A percentile compares a stretch with the other conserved stretches of the same genome.
These are phyloP conservation scores for Microchrysa polita DNA, from an alignment of 2,888 invertebrate genomes.

Conservation along the genomic window DNA sequence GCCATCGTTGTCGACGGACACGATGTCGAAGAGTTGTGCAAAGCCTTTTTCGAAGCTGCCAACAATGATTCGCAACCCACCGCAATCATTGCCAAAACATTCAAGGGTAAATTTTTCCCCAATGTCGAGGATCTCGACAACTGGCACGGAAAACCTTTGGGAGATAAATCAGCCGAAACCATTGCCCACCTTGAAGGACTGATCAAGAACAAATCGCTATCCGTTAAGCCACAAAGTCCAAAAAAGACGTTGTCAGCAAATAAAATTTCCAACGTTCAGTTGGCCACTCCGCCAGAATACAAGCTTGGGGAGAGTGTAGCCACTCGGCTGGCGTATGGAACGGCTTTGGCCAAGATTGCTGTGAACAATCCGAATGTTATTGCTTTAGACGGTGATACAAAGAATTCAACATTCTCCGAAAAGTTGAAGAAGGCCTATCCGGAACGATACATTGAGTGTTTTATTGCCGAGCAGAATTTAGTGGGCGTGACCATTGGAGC, in stretches of 20 bases:
- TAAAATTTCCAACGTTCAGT: slow-evolving; percentile 75
- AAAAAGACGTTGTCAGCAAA: slow-evolving; percentile 76
- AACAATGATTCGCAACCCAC: slow-evolving; percentile 84
- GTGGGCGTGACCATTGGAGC: slow-evolving; percentile 96
- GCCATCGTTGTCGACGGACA: slow-evolving; percentile 96
- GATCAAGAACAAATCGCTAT: slow-evolving; percentile 74
- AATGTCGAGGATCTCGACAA: slow-evolving; percentile 92
- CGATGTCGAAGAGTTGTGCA: slow-evolving; percentile 88
- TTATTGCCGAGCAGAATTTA: slow-evolving; percentile 98
- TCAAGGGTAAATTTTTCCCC: slow-evolving; percentile 90
- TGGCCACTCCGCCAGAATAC: slow-evolving; percentile 86
- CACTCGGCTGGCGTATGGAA: slow-evolving; percentile 94
- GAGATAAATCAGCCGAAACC: slow-evolving; percentile 78
- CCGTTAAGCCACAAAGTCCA: slow-evolving; percentile 73
- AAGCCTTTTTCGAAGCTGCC: slow-evolving; percentile 85
- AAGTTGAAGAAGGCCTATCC: slow-evolving; percentile 81
- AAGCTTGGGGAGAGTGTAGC: slow-evolving; percentile 81
- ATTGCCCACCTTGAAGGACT: slow-evolving; percentile 72
- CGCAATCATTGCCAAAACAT: slow-evolving; percentile 94
- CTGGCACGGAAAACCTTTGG: slow-evolving; percentile 98
- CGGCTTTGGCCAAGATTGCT: slow-evolving; percentile 88
- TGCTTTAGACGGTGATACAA: slow-evolving; percentile 97
- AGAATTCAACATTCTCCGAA: slow-evolving; percentile 97
- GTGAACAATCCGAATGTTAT: slow-evolving; percentile 82
- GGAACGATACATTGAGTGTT: slow-evolving; percentile 91